These are phyloP conservation scores for Aptenodytes patagonicus DNA, from an alignment of 2,113 vertebrate genomes.

Conservation along the genomic window DNA sequence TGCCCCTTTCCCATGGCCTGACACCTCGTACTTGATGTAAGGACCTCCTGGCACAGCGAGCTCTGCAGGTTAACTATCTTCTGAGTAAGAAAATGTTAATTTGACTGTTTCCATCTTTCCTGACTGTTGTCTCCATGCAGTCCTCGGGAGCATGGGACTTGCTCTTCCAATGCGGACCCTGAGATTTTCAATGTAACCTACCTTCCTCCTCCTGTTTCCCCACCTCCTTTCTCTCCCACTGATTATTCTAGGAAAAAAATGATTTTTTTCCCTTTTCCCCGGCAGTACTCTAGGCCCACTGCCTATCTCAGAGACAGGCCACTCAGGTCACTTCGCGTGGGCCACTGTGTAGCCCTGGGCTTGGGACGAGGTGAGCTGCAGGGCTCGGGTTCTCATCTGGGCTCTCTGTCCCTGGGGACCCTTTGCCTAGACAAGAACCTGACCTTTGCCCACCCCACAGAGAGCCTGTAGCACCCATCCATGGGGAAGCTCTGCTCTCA, in stretches of 20 bases:
- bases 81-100: background rate
- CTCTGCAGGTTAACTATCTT: background rate
- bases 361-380: background rate
- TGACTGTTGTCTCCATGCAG: accelerated
- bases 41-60: background rate
- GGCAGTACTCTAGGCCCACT: accelerated
- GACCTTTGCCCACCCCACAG: background rate
- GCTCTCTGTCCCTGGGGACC: background rate
- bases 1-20: background rate
- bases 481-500: background rate
- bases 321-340: accelerated
- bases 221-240: background rate
- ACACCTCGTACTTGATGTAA: background rate
- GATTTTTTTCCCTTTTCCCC: background rate
- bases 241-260: background rate
- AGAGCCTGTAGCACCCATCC: background rate
- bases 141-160: accelerated
- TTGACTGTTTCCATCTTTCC: background rate
- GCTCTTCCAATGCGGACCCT: background rate
- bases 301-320: background rate
- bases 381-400: background rate
- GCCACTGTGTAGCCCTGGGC: background rate
- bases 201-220: background rate
- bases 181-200: background rate
- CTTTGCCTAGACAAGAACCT: background rate